Evolutionary conservation across 2,888 invertebrate species (phyloP).

Genomic region (Acanthosepion pharaonis): DNA sequence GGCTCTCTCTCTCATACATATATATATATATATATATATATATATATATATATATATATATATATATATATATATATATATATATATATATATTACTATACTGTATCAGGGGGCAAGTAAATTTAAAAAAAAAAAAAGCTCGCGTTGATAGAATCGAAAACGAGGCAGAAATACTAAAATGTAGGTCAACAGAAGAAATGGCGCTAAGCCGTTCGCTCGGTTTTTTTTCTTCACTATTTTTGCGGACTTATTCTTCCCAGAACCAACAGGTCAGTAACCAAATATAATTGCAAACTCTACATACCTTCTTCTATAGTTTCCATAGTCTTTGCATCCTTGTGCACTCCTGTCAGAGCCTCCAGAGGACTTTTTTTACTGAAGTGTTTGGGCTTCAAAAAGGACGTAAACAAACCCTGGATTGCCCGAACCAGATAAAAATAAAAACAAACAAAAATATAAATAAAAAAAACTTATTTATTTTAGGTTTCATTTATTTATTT

Average conservation of each 20-base stretch:
- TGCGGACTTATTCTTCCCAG: neutral
- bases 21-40: too few relatives aligned
- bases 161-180: constrained; percentile 5
- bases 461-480: neutral
- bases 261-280: neutral
- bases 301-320: neutral
- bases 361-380: neutral
- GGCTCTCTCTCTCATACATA: too few relatives aligned
- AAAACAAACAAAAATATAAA: neutral
- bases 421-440: neutral
- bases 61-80: too few relatives aligned
- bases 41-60: too few relatives aligned
- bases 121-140: neutral
- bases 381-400: neutral
- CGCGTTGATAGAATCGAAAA: constrained; percentile 14
- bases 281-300: neutral
- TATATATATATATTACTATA: too few relatives aligned
- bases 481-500: too few relatives aligned
- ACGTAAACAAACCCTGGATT: neutral
- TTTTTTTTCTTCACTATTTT: neutral
- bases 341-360: neutral
- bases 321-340: neutral
- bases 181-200: constrained; percentile 11
- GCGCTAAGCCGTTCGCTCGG: neutral
- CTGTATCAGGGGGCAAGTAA: neutral